Percentiles rank a stretch among this genome's conserved stretches.
phyloP scores from a whole-genome alignment of 2,113 vertebrate genomes.

The Menura novaehollandiae region DNA sequence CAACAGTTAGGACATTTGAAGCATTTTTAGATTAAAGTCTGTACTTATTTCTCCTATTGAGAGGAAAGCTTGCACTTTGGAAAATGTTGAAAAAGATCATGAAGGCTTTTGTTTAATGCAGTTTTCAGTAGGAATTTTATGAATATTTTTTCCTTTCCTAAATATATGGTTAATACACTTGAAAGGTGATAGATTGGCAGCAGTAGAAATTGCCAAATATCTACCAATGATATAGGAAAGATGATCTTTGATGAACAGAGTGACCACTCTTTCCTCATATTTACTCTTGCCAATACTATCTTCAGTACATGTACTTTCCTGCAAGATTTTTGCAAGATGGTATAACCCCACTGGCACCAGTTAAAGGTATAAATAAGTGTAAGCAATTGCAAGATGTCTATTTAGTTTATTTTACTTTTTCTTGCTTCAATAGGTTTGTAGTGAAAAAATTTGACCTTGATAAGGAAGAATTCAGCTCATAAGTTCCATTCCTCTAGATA shows the following conservation, averaged over 20 bases:
- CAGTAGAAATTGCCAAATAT: background rate
- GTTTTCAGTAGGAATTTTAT: background rate
- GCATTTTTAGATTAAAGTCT: background rate
- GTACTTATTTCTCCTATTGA: background rate
- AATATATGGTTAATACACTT: background rate
- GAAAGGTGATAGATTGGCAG: background rate
- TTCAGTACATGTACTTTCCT: background rate
- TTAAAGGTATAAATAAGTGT: background rate
- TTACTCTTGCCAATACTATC: background rate
- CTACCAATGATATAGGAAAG: background rate
- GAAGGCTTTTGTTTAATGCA: background rate
- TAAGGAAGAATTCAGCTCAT: background rate
- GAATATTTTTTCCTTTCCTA: background rate
- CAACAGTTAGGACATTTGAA: background rate
- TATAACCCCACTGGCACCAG: background rate
- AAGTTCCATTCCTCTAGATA: background rate
- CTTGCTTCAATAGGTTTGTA: background rate
- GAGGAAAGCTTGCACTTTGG: background rate
- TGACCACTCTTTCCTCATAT: background rate
- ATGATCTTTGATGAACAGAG: background rate
- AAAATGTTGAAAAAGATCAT: background rate
- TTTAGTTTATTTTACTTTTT: background rate
- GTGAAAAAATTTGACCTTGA: background rate
- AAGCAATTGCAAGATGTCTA: background rate
- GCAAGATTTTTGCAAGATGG: background rate